Conservation (phyloP, 2,797 vertebrate genomes). For the Poeciliopsis gracilis region DNA sequence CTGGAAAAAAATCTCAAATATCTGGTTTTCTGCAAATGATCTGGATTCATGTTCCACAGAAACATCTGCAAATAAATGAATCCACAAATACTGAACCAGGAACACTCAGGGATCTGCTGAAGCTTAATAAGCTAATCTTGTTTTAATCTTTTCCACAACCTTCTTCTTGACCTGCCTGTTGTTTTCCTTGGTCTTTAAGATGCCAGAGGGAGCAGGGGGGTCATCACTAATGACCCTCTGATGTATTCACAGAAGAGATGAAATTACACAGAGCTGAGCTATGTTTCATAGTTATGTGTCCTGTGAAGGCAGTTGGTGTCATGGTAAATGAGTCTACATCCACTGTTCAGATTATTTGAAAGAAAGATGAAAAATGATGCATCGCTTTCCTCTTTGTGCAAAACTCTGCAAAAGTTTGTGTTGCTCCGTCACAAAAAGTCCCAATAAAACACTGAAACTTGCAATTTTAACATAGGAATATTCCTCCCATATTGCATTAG, state of each 20-base stretch:
- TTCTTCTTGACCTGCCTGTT: neutral
- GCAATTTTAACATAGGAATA: neutral
- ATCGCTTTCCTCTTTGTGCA: neutral
- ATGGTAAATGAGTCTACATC: neutral
- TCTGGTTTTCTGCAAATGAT: neutral
- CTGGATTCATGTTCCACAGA: neutral
- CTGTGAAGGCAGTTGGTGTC: neutral
- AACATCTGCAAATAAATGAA: neutral
- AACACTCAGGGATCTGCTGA: accelerated
- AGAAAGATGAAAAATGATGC: neutral
- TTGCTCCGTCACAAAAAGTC: neutral
- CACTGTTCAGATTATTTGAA: neutral
- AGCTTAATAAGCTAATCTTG: neutral
- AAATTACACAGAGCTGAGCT: neutral
- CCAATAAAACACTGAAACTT: neutral
- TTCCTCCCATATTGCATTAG: neutral
- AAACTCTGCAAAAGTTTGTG: neutral
- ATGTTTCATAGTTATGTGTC: neutral
- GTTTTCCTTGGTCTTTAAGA: neutral
- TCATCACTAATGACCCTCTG: neutral
- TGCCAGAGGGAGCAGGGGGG: neutral
- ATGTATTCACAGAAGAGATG: neutral
- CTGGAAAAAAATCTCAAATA: neutral
- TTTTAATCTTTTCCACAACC: neutral
- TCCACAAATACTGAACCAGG: neutral